Percentiles rank a stretch among this genome's conserved stretches.
Conservation (phyloP, 2,888 invertebrate species). For the Pomacea canaliculata region DNA sequence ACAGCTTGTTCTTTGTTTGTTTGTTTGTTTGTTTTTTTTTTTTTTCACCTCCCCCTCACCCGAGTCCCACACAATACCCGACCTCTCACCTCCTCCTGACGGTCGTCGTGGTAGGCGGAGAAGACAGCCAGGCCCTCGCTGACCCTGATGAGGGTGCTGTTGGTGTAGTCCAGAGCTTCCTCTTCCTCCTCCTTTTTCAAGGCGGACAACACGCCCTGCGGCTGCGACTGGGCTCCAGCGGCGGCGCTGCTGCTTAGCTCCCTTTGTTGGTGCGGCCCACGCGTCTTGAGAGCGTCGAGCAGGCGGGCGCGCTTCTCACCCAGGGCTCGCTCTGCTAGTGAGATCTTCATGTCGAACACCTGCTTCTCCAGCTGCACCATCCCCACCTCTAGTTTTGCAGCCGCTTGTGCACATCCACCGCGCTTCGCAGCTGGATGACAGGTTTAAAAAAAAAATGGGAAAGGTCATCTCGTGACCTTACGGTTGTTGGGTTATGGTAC, state of each 20-base stretch:
- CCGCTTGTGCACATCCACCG: neutral
- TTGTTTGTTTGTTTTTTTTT: no score
- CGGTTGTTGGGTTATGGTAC: no score
- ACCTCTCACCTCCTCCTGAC: neutral
- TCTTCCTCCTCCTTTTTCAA: neutral
- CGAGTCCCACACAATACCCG: no score
- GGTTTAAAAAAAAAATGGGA: neutral
- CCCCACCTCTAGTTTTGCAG: constrained; percentile 8
- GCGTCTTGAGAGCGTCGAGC: neutral
- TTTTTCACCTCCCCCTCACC: no score
- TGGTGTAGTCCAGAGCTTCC: constrained; percentile 8
- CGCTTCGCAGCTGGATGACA: neutral
- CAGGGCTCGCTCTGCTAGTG: neutral
- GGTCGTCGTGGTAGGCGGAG: constrained; percentile 23
- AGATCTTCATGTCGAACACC: constrained; percentile 15
- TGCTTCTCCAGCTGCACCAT: constrained; percentile 18
- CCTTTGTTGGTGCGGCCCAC: neutral
- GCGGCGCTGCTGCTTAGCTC: neutral
- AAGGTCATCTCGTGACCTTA: neutral
- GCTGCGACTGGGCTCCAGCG: no score
- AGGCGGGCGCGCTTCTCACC: neutral
- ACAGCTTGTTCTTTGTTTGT: no score
- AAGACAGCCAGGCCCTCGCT: constrained; percentile 18
- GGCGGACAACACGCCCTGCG: neutral
- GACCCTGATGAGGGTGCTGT: constrained; percentile 16